Evolutionary conservation across 2,113 vertebrate species (phyloP), one percentile per base, ranked within the genome.

Genomic region (Poeciliopsis turrubarensis): DNA sequence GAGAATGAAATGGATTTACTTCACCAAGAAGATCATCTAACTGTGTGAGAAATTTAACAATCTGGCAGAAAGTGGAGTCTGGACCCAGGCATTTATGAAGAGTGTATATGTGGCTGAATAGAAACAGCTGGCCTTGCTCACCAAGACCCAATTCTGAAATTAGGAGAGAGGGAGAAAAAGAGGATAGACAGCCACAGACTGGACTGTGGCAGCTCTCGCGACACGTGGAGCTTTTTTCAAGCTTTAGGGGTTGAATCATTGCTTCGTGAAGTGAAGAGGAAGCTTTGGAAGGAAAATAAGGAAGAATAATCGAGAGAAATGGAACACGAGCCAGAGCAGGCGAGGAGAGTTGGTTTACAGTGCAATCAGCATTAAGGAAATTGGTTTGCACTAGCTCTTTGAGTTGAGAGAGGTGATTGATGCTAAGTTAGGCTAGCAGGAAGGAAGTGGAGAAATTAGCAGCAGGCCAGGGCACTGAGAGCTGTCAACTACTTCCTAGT

Each of bases 401-500:
- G 69, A 88, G 89, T 87, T 83, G 72, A 79, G 88, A 77, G 86
- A 84, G 79, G 88, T 91, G 87, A 93, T 91, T 93, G 92, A 94
- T 94, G 93, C 92, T 92, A 93, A 92, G 89, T 89, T 90, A 87
- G 83, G 89, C 81, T 89, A 91, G 91, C 87, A 92, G 93, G 93
- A 94, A 94, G 93, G 94, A 93, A 93, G 87, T 86, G 74, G 82
- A 88, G 88, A 92, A 92, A 90, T 94, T 91, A 91, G 88, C 76
- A 0, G 86, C 80, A 74, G 78, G 88, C 85, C 90, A 86, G 90
- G 89, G 85, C 90, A 92, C 85, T 71, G 84, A 81, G 81, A 93
- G 87, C 92, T 93, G 93, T 94, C 93, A 93, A 94, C 87, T 94
- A 94, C 93, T 94, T 95, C 94, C 92, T 92, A 91, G 81, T 92